Base-by-base conservation (phyloP, 2,113 vertebrate species). In the Perca schrenkii region DNA sequence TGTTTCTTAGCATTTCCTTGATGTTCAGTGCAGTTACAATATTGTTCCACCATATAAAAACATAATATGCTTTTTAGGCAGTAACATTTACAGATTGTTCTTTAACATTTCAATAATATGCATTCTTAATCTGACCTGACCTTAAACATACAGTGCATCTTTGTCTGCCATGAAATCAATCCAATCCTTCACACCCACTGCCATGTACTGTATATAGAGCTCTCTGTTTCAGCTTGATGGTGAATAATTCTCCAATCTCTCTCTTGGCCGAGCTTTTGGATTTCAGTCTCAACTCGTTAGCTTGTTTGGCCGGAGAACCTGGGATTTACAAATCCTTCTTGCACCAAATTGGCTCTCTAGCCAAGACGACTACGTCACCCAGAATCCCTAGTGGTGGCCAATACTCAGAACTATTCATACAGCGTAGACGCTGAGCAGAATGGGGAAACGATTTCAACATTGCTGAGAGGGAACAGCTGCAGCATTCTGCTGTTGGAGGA, bases 381-480 rank as follows among this genome's bases (percentile, higher is more conserved):
- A 89, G 77, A 92, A 89, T 93, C 89, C 86, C 90, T 72, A 69
- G 82, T 78, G 89, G 91, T 87, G 90, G 87, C 86, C 80, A 64
- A 83, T 86, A 88, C 83, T 91, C 83, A 80, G 83, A 88, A 83
- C 82, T 84, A 71, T 83, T 82, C 78, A 79, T 84, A 72, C 83
- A 72, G 46, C 65, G 61, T n/a, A 46, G 69, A 77, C 25, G 14
- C 67, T 34, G 52, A 77, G 84, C 66, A 74, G 83, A 86, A 80
- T 79, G 85, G 85, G 82, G 75, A 86, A 88, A 86, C 22, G 43
- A 86, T 91, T 92, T 89, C 83, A 86, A 83, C 85, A 91, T 86
- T 86, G 79, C 79, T 80, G 80, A 88, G 78, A 61, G 79, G 63
- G 85, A 93, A 89, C 91, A 94, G 93, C 90, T 93, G 91, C 87